Evolutionary conservation across 2,888 invertebrate genomes (phyloP).

Genomic region (Neoaliturus tenellus): DNA sequence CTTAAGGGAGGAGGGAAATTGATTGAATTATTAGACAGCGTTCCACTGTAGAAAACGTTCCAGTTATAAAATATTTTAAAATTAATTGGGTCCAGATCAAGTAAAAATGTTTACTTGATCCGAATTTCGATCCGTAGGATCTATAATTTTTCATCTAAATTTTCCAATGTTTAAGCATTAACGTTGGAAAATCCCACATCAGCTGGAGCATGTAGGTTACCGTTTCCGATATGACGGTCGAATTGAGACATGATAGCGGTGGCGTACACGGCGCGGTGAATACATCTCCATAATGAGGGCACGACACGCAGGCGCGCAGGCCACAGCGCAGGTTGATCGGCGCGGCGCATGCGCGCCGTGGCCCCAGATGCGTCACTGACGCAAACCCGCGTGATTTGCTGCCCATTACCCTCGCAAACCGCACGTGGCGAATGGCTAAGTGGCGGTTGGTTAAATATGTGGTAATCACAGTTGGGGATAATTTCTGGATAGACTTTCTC

Average conservation of each 20-base stretch:
- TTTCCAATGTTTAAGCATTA: no score
- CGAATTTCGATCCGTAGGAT: no score
- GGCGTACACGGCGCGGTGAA: no score
- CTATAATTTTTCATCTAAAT: no score
- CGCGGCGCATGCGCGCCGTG: background rate
- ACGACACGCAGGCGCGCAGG: slow-evolving; percentile 1
- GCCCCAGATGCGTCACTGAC: background rate
- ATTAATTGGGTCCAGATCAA: no score
- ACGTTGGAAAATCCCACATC: background rate
- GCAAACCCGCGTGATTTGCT: slow-evolving; percentile 28
- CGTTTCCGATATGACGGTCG: background rate
- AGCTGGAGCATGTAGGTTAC: background rate
- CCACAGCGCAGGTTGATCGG: background rate
- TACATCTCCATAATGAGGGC: slow-evolving; percentile 35
- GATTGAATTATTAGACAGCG: no score
- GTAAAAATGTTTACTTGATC: no score
- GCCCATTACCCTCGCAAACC: background rate
- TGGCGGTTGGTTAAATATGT: slow-evolving; percentile 30
- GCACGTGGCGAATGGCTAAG: slow-evolving; percentile 24
- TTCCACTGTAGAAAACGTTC: no score
- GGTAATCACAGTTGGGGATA: slow-evolving; percentile 17
- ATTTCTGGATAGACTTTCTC: slow-evolving; percentile 3
- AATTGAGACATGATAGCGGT: slow-evolving; percentile 26
- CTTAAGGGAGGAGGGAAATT: no score
- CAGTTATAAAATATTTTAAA: no score